These are phyloP conservation scores for Piprites chloris DNA, from an alignment of 2,113 vertebrate species.

Conservation along the genomic window DNA sequence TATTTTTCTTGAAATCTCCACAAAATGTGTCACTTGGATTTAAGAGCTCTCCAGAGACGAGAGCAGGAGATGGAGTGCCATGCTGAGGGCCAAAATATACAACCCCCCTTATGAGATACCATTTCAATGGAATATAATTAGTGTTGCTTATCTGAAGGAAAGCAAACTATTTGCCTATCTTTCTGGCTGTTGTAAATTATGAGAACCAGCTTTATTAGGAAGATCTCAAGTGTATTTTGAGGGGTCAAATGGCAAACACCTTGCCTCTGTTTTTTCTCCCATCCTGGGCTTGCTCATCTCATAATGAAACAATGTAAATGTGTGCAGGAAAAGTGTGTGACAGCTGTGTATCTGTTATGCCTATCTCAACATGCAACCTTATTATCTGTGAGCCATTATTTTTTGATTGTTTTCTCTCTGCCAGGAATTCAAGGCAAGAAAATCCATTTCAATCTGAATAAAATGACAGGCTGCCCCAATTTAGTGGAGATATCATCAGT, in stretches of 20 bases:
- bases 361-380: not conserved
- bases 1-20: not conserved
- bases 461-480: not conserved
- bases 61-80: not conserved
- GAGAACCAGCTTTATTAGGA: not conserved
- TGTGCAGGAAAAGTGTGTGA: not conserved
- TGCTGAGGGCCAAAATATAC: not conserved
- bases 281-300: not conserved
- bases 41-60: not conserved
- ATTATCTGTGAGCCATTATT: not conserved
- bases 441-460: slow-evolving; percentile 30
- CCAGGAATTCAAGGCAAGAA: slow-evolving; percentile 33
- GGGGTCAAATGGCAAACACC: not conserved
- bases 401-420: slow-evolving; percentile 22
- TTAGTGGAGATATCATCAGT: not conserved
- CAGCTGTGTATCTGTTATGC: not conserved
- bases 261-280: not conserved
- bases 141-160: not conserved
- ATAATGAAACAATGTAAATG: not conserved
- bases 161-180: not conserved
- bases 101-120: not conserved
- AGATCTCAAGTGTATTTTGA: not conserved
- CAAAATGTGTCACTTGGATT: not conserved
- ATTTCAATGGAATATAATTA: not conserved
- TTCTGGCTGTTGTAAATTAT: not conserved